phyloP scores from a whole-genome alignment of 2,888 invertebrate genomes.

The Caenorhabditis afra region DNA sequence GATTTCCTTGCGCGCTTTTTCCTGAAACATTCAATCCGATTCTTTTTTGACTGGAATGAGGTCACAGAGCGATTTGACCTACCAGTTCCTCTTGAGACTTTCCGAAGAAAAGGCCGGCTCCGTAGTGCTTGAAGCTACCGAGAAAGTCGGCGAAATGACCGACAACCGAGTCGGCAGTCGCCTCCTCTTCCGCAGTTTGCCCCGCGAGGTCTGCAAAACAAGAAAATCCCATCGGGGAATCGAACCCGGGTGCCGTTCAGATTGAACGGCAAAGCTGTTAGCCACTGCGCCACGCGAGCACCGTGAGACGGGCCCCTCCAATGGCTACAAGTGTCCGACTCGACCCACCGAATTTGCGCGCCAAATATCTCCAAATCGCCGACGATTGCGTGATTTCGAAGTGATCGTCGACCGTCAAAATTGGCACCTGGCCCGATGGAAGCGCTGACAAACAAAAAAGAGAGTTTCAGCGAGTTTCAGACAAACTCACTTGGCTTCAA shows the following conservation, averaged over 20 bases:
- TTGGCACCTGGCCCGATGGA: conserved; percentile 22
- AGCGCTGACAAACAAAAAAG: conserved; percentile 6
- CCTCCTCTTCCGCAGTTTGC: conserved; percentile 29
- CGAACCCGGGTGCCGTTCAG: background rate
- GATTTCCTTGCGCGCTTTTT: conserved; percentile 4
- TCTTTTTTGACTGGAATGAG: no score
- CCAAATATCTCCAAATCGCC: conserved; percentile 35
- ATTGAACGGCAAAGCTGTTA: background rate
- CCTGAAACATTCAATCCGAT: no score
- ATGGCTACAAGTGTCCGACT: no score
- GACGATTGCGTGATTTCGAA: conserved; percentile 29
- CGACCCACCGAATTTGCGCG: conserved; percentile 24
- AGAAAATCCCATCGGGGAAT: no score
- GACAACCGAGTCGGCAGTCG: conserved; percentile 20
- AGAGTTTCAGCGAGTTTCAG: background rate
- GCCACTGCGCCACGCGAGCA: no score
- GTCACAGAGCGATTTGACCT: no score
- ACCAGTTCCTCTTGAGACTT: conserved; percentile 13
- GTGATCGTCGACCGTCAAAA: conserved; percentile 17
- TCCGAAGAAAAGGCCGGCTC: background rate
- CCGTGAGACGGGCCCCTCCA: no score
- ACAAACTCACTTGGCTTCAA: conserved; percentile 14
- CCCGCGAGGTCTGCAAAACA: conserved; percentile 17
- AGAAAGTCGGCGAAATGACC: conserved; percentile 43
- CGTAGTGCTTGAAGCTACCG: conserved; percentile 5